A percentile compares a stretch with the other conserved stretches of the same genome.
Conservation (phyloP, 2,797 vertebrate species). For the Cottoperca gobio region DNA sequence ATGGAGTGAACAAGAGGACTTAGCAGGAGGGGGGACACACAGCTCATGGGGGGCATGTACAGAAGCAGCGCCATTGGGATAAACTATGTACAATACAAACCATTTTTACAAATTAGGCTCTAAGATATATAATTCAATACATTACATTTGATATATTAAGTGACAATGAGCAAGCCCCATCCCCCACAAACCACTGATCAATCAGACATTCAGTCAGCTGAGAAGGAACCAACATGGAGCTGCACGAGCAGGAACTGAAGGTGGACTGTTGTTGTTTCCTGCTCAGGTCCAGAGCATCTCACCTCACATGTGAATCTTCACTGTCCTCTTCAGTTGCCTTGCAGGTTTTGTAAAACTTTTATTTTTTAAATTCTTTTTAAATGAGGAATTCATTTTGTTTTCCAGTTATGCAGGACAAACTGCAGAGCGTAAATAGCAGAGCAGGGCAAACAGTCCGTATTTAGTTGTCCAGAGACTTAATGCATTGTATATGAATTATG, state of each 20-base stretch:
- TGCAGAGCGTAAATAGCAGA: constrained; percentile 54
- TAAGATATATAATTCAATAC: constrained; percentile 97
- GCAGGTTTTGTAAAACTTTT: constrained; percentile 44
- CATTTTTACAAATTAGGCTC: constrained; percentile 99
- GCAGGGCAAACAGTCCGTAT: constrained; percentile 52
- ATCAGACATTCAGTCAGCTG: constrained; percentile 55
- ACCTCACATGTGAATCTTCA: constrained; percentile 71
- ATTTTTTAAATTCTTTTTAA: constrained; percentile 36
- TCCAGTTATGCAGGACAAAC: constrained; percentile 57
- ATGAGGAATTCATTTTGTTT: constrained; percentile 50
- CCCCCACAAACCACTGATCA: constrained; percentile 38
- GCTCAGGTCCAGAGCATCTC: constrained; percentile 56
- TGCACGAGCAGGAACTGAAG: constrained; percentile 35
- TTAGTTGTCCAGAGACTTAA: constrained; percentile 48
- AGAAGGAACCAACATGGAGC: constrained; percentile 58
- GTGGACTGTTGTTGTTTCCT: too few relatives aligned
- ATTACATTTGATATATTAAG: constrained; percentile 92
- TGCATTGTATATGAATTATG: constrained; percentile 24
- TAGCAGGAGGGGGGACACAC: constrained; percentile 59
- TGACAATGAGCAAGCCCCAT: constrained; percentile 89
- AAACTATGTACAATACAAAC: constrained; percentile 99
- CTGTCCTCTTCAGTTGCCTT: constrained; percentile 51
- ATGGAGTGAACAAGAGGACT: constrained; percentile 76
- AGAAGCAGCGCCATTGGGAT: constrained; percentile 93
- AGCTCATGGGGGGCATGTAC: constrained; percentile 94